phyloP scores from a whole-genome alignment of 2,888 invertebrate genomes.

The Hypomecis atomaria region DNA sequence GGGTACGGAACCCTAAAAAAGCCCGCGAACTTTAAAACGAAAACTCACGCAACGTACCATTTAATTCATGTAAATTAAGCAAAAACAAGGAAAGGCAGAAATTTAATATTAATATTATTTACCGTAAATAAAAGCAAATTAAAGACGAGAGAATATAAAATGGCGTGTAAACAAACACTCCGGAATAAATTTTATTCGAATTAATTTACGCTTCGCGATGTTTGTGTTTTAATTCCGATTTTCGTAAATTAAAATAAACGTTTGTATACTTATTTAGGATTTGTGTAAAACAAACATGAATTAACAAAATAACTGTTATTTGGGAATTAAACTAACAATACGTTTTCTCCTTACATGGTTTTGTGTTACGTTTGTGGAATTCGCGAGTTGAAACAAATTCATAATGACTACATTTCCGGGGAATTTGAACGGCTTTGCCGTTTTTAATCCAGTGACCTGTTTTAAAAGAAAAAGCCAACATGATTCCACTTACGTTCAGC shows the following conservation, averaged over 20 bases:
- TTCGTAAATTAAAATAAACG: constrained; percentile 13
- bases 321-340: not conserved
- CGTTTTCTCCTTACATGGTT: not conserved
- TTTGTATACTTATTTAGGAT: constrained; percentile 9
- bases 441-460: no score
- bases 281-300: constrained; percentile 3
- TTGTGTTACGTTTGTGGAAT: not conserved
- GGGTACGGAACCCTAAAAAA: no score
- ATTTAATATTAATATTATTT: constrained; percentile 31
- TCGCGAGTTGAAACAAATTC: no score
- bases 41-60: constrained; percentile 19
- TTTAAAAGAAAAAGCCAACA: no score
- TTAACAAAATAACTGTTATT: not conserved
- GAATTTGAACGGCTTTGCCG: no score
- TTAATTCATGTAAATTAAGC: constrained; percentile 31
- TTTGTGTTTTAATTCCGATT: constrained; percentile 22
- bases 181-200: constrained; percentile 24
- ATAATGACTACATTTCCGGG: no score
- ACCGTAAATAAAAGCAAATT: constrained; percentile 26
- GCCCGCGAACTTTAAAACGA: constrained; percentile 27
- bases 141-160: constrained; percentile 29
- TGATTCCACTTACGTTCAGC: no score
- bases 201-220: constrained; percentile 17
- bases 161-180: constrained; percentile 27
- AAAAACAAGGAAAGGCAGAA: constrained; percentile 18